phyloP scores from a whole-genome alignment of 2,797 vertebrate genomes.

The Bryconaethiops microstoma region DNA sequence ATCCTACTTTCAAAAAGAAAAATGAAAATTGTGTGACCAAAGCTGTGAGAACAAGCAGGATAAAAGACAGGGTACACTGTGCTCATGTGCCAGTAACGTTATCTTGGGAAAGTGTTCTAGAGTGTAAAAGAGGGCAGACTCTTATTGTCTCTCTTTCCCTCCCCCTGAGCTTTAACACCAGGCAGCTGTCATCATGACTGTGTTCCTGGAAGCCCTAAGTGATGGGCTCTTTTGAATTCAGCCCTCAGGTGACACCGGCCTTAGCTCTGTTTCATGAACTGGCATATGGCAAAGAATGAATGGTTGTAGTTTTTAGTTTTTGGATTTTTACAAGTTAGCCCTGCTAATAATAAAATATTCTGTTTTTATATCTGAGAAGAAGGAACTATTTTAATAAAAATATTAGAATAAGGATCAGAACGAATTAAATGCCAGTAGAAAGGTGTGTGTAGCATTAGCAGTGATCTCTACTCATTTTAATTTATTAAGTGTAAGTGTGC shows the following conservation, averaged over 20 bases:
- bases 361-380: not conserved
- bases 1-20: not conserved
- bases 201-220: not conserved
- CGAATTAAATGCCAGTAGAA: not conserved
- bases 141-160: constrained; percentile 33
- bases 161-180: constrained; percentile 27
- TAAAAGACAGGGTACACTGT: not conserved
- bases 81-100: constrained; percentile 2
- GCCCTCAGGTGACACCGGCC: not conserved
- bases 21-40: not conserved
- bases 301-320: not conserved
- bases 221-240: constrained; percentile 7
- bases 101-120: not conserved
- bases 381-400: not conserved
- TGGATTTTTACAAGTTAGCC: not conserved
- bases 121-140: constrained; percentile 11
- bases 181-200: constrained; percentile 44
- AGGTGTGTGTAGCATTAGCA: not conserved
- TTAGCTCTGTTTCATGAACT: constrained; percentile 12
- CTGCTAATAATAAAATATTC: not conserved
- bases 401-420: no score
- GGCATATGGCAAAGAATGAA: constrained; percentile 13
- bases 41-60: not conserved
- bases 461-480: not conserved
- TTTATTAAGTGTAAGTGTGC: not conserved